Evolutionary conservation across 2,888 invertebrate species (phyloP), one percentile per base, ranked within the genome.

Genomic region (Drosophila vallismaia): DNA sequence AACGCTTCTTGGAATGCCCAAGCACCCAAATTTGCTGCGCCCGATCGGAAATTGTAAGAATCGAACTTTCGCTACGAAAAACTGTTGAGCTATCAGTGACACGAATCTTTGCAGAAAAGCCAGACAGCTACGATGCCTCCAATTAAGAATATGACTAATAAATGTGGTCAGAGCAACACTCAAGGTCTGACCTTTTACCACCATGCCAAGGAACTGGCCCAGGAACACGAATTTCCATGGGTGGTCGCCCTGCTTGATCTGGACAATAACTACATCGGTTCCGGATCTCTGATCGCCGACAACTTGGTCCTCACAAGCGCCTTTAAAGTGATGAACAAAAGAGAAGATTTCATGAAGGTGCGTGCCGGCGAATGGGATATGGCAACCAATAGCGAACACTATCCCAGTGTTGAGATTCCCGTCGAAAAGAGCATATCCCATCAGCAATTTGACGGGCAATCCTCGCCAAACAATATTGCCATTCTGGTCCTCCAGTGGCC

Each of bases 321-420:
- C 36, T 36, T 2, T n/a, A 36, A 36, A 36, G 36, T 36, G n/a
- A 36, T 12, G n/a, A n/a, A n/a, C 2, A n/a, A 36, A 6, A 6
- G 0, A 2, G n/a, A 6, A 2, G 6, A n/a, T n/a, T 36, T 12
- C 0, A 2, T 36, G n/a, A 36, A 36, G 36, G 36, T 36, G n/a
- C n/a, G 36, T 6, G 36, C 36, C 6, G 36, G 36, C 6, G 36
- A 36, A 36, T 6, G 78, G 80, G 2, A 77, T 73, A 6, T 78
- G 75, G 66, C 1, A 56, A 79, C 38, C 8, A 7, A 6, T 0
- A 26, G 6, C 6, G 73, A 73, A 10, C 2, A 4, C 0, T 8
- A 26, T 14, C 36, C 44, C 0, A 52, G 70, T 31, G 5, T 49
- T 3, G 45, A 78, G 6, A 45, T 56, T 0, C 0, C 0, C 0